A percentile compares a stretch with the other conserved stretches of the same genome.
These are phyloP conservation scores for Sylvietta virens DNA, from an alignment of 2,113 vertebrate species.

Conservation along the genomic window DNA sequence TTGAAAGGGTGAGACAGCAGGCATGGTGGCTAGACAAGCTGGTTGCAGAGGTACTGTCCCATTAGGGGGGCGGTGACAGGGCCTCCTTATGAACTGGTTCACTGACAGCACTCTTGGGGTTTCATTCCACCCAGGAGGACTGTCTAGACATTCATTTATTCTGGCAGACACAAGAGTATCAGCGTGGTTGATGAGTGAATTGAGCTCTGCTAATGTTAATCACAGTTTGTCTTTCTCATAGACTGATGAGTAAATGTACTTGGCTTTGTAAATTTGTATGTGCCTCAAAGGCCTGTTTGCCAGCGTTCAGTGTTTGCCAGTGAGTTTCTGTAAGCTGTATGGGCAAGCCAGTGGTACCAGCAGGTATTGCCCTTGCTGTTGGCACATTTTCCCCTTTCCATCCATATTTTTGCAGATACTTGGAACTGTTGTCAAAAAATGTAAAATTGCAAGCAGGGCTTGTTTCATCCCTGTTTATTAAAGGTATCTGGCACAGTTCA, in stretches of 20 bases:
- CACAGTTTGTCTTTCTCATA: neutral
- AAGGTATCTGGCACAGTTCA: neutral
- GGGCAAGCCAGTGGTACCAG: neutral
- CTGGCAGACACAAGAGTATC: neutral
- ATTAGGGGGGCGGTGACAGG: neutral
- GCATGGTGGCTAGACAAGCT: neutral
- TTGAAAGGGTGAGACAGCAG: neutral
- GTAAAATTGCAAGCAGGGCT: neutral
- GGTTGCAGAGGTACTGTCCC: neutral
- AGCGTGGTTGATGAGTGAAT: neutral
- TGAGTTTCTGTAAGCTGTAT: neutral
- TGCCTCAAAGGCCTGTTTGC: neutral
- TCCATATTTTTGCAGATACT: neutral
- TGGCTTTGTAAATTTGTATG: neutral
- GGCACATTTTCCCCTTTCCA: neutral
- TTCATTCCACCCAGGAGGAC: neutral
- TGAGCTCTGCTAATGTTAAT: neutral
- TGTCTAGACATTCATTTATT: constrained; percentile 45
- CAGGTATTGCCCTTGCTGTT: neutral
- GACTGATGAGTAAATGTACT: constrained; percentile 10
- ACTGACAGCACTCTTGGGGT: neutral
- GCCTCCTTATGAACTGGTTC: neutral
- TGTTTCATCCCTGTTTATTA: neutral
- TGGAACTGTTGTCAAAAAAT: neutral
- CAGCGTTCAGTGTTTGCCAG: accelerated